phyloP scores from a whole-genome alignment of 2,113 vertebrate genomes.

The Ctenodactylus gundi region DNA sequence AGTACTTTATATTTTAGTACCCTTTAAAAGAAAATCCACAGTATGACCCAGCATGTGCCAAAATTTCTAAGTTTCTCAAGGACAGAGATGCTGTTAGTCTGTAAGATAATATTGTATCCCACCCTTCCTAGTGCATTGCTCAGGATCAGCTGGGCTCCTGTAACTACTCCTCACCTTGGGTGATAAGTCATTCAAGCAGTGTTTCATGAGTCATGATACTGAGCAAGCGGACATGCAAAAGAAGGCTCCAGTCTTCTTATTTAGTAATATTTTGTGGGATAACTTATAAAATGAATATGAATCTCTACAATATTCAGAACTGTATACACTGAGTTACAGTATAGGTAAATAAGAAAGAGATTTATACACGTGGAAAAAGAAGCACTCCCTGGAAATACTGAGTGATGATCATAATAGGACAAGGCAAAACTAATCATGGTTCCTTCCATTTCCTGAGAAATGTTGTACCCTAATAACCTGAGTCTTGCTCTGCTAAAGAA shows the following conservation, averaged over 20 bases:
- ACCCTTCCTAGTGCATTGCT: not conserved
- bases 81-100: not conserved
- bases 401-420: not conserved
- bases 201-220: not conserved
- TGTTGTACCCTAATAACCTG: not conserved
- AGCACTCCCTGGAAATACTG: not conserved
- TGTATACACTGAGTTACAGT: not conserved
- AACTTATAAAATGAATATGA: not conserved
- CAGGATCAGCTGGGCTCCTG: not conserved
- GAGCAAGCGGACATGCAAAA: not conserved
- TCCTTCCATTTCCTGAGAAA: constrained; percentile 13
- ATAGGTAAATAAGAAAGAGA: not conserved
- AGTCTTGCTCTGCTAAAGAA: constrained; percentile 23
- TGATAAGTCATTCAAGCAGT: not conserved
- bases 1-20: not conserved
- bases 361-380: not conserved
- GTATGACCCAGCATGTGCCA: not conserved
- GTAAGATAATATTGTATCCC: not conserved
- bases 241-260: not conserved
- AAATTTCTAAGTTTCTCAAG: not conserved
- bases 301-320: not conserved
- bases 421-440: constrained; percentile 37
- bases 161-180: not conserved
- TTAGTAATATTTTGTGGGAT: constrained; percentile 27
- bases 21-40: not conserved